Base-by-base conservation (phyloP, 2,113 vertebrate species). In the Oryzias curvinotus region DNA sequence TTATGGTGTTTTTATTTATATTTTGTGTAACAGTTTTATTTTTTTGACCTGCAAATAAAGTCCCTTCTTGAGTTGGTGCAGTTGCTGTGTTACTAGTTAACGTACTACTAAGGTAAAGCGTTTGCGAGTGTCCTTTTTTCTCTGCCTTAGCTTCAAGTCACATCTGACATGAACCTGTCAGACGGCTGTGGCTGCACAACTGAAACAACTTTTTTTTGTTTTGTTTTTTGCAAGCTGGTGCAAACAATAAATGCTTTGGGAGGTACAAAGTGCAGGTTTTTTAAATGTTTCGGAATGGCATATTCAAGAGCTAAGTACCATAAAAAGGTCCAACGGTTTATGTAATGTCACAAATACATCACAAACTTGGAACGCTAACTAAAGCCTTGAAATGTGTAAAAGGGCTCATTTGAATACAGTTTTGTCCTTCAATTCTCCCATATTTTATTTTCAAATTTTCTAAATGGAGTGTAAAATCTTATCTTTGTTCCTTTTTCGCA, bases 381-480 rank as follows among this genome's bases (percentile, higher is more conserved):
- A 36, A 36, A 36, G 30, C 30, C 8, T 10, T 36, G 30, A 36
- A 6, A 30, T 30, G 6, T 7, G 8, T 7, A 30, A 7, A 30
- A 36, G 30, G 30, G 10, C 8, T 36, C 7, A 36, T 10, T 12
- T 36, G 30, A 12, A 36, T 36, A 10, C 30, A 36, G 30, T 47
- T 46, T 49, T 48, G 18, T 23, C 21, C 15, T 50, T 48, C 49
- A n/a, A 7, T 44, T 7, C 52, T 41, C 3, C n/a, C 6, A n/a
- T 15, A 19, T 55, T 67, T 57, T 36, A 5, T 18, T 25, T 45
- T 6, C 4, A 44, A 46, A 14, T 65, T 59, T 61, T 59, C 14
- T 47, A 30, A 57, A 36, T 41, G 68, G 58, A 71, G 64, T 78
- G 42, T 77, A 45, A 57, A 77, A 67, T 1, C 3, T 59, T n/a